Percentiles rank a stretch among this genome's conserved stretches.
Conservation (phyloP, 2,888 invertebrate species). For the Rotaria sp. region DNA sequence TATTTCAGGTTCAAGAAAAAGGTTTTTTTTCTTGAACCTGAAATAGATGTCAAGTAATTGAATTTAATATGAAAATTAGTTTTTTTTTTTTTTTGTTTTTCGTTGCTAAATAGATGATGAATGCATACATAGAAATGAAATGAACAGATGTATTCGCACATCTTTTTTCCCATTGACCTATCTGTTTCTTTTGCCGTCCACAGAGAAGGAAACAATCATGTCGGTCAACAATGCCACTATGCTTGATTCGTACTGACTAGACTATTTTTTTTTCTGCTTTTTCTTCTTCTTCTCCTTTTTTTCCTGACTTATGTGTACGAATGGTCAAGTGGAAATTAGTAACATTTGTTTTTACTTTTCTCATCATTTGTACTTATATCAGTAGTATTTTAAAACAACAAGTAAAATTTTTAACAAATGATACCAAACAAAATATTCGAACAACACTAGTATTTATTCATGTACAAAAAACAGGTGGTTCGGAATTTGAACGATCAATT, state of each 20-base stretch:
- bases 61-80: too few species aligned
- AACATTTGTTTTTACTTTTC: background rate
- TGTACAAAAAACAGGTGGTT: constrained; percentile 98
- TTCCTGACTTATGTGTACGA: background rate
- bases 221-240: background rate
- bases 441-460: constrained; percentile 79
- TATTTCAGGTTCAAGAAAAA: too few species aligned
- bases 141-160: background rate
- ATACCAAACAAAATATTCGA: too few species aligned
- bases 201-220: background rate
- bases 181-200: background rate
- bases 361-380: background rate
- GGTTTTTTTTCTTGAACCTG: too few species aligned
- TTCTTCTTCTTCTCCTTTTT: background rate
- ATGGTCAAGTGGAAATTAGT: background rate
- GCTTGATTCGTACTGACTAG: background rate
- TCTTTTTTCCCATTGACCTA: background rate
- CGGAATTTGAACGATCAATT: constrained; percentile 86
- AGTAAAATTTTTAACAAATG: background rate
- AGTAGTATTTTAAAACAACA: background rate
- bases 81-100: too few species aligned
- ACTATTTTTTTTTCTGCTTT: background rate
- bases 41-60: too few species aligned
- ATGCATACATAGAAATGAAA: background rate
- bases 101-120: background rate